phyloP scores from a whole-genome alignment of 2,113 vertebrate species.

The Microcebus murinus region DNA sequence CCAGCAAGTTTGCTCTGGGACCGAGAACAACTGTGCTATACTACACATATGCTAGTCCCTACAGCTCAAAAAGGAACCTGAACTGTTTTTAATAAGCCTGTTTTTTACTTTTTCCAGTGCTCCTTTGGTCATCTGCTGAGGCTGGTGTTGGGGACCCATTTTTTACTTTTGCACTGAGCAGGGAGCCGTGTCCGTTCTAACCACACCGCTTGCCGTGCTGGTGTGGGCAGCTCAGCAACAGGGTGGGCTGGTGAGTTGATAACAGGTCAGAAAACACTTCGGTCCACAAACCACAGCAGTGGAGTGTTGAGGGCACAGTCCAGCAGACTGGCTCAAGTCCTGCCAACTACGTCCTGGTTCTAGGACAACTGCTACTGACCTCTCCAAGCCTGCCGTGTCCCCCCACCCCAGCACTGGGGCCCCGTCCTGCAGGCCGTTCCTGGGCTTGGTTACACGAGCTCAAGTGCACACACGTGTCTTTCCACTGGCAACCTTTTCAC shows the following conservation, averaged over 20 bases:
- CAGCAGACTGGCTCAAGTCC: background rate
- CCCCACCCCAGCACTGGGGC: rapidly evolving
- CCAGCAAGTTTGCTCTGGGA: background rate
- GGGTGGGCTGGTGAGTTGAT: rapidly evolving
- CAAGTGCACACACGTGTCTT: too few species aligned
- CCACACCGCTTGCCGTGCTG: background rate
- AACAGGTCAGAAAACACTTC: background rate
- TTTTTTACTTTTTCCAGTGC: background rate
- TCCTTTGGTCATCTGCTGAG: background rate
- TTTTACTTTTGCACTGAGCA: background rate
- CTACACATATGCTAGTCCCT: background rate
- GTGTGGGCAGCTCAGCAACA: background rate
- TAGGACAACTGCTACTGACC: background rate
- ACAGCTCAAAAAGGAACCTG: background rate
- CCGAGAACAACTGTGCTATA: rapidly evolving
- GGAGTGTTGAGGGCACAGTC: background rate
- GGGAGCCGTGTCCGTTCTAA: background rate
- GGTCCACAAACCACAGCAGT: background rate
- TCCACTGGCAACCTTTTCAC: background rate
- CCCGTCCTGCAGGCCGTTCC: background rate
- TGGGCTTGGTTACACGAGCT: background rate
- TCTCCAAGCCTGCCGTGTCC: background rate
- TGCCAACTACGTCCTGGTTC: background rate
- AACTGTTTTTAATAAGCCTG: background rate
- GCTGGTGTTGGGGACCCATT: background rate